Evolutionary conservation across 2,797 vertebrate genomes (phyloP).

Genomic region (Myotis vivesi): DNA sequence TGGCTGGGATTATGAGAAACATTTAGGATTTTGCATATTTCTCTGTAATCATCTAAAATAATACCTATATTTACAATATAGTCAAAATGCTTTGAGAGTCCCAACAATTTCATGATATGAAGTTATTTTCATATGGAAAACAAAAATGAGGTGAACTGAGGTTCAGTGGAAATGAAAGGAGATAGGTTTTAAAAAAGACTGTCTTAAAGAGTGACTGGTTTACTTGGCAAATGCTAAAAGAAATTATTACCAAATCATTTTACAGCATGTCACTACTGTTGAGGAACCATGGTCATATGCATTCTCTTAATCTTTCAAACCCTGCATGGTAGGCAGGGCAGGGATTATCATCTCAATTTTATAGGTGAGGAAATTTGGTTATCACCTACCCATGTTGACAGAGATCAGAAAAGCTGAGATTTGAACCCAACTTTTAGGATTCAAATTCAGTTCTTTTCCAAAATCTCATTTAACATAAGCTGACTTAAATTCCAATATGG

Average conservation of each 20-base stretch:
- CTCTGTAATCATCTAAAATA: conserved; percentile 8
- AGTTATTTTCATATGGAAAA: conserved; percentile 45
- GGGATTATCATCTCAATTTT: neutral
- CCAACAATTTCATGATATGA: neutral
- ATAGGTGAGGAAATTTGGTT: neutral
- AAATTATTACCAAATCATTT: neutral
- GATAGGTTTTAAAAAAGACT: neutral
- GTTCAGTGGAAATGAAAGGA: conserved; percentile 17
- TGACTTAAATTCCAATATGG: neutral
- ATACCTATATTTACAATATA: conserved; percentile 24
- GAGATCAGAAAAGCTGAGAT: neutral
- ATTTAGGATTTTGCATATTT: conserved; percentile 37
- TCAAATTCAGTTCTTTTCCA: conserved; percentile 17
- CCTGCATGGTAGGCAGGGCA: neutral
- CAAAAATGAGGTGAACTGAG: neutral
- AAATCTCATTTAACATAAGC: conserved; percentile 22
- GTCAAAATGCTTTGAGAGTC: conserved; percentile 35
- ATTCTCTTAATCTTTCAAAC: neutral
- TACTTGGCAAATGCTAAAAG: conserved; percentile 13
- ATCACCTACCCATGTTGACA: neutral
- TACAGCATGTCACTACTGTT: neutral
- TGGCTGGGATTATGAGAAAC: conserved; percentile 24
- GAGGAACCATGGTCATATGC: neutral
- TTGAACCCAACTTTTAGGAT: conserved; percentile 32
- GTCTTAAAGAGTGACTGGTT: conserved; percentile 14